These are phyloP conservation scores for Malaclemys terrapin DNA, from an alignment of 2,113 vertebrate genomes.

Conservation along the genomic window DNA sequence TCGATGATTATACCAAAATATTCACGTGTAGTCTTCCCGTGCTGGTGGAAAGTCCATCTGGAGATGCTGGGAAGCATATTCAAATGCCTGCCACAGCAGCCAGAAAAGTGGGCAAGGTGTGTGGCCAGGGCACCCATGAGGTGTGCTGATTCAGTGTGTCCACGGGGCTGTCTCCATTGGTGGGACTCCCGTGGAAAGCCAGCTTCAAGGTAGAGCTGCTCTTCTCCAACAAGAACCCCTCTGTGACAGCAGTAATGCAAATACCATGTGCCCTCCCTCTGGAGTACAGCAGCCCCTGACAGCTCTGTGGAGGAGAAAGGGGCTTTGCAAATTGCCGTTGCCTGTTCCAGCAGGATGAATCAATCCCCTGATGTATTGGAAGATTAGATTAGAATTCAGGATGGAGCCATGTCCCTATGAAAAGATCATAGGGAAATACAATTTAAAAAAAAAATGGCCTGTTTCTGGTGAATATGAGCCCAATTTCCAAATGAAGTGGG, in stretches of 20 bases:
- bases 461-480: background rate
- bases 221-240: background rate
- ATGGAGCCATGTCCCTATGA: background rate
- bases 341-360: background rate
- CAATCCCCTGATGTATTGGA: background rate
- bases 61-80: background rate
- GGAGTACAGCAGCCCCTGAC: background rate
- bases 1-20: background rate
- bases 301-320: background rate
- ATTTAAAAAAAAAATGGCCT: background rate
- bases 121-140: background rate
- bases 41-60: background rate
- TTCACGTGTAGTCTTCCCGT: background rate
- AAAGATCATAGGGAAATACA: constrained; percentile 11
- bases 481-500: background rate
- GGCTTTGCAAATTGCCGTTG: background rate
- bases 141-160: background rate
- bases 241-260: background rate
- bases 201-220: background rate
- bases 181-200: background rate
- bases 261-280: accelerated
- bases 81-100: background rate
- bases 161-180: background rate
- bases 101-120: background rate
- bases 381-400: background rate